Evolutionary conservation across 2,113 vertebrate genomes (phyloP).

Genomic region (Megatriorchis doriae): DNA sequence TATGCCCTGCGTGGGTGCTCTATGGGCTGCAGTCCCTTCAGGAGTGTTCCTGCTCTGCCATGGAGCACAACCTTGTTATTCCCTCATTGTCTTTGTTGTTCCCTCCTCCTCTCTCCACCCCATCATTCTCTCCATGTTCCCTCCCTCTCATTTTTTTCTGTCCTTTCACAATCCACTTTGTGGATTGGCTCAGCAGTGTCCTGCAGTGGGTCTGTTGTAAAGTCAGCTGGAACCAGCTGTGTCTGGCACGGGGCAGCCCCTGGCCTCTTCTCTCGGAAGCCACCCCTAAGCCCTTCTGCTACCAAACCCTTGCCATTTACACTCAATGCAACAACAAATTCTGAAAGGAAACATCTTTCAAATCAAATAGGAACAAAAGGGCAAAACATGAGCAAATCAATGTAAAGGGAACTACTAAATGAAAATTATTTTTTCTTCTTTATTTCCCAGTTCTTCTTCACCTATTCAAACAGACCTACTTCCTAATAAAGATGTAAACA

Average conservation of each 20-base stretch:
- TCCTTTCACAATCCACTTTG: neutral
- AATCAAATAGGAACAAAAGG: neutral
- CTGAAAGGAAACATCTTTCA: neutral
- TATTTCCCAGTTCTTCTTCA: neutral
- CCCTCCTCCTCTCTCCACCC: neutral
- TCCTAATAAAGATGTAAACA: neutral
- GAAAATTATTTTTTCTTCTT: neutral
- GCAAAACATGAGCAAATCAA: neutral
- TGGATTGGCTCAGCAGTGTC: neutral
- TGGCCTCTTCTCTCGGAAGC: neutral
- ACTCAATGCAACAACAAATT: neutral
- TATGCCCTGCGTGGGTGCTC: neutral
- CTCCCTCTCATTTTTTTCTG: neutral
- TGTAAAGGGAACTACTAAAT: neutral
- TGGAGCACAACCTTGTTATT: neutral
- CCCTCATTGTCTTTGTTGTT: neutral
- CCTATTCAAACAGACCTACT: neutral
- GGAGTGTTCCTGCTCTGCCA: neutral
- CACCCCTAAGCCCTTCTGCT: neutral
- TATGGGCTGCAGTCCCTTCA: neutral
- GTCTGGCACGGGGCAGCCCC: neutral
- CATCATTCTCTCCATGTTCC: neutral
- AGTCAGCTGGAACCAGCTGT: neutral
- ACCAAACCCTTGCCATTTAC: neutral
- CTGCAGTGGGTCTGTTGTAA: neutral